Conservation (phyloP, 2,797 vertebrate genomes). For the Mionectes olivaceus region DNA sequence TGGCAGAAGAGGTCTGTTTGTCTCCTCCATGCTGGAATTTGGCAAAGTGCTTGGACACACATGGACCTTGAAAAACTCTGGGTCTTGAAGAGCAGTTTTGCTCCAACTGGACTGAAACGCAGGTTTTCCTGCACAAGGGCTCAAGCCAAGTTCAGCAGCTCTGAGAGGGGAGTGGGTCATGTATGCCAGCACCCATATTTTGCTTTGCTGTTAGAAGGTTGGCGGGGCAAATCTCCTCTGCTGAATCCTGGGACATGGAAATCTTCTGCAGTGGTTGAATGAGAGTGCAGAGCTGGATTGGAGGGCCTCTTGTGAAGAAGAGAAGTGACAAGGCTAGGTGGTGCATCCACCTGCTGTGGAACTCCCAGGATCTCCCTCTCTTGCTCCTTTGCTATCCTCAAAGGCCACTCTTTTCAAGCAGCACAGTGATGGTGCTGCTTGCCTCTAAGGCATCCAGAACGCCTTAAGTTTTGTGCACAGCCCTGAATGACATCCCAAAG, state of each 20-base stretch:
- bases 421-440: not conserved
- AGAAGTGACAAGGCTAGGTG: not conserved
- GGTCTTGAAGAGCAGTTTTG: not conserved
- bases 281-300: not conserved
- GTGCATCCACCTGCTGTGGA: not conserved
- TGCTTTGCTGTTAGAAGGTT: not conserved
- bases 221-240: not conserved
- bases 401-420: not conserved
- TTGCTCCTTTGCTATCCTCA: not conserved
- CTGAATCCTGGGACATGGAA: not conserved
- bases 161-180: not conserved
- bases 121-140: not conserved
- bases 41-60: not conserved
- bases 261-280: not conserved
- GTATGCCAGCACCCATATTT: not conserved
- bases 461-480: not conserved
- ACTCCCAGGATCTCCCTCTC: not conserved
- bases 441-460: not conserved
- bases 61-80: not conserved
- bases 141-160: rapidly evolving
- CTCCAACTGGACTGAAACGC: not conserved
- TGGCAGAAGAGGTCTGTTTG: not conserved
- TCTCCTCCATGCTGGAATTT: not conserved
- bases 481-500: not conserved
- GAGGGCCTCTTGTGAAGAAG: not conserved